phyloP scores from a whole-genome alignment of 2,888 invertebrate genomes.

The Ypsolopha scabrella region DNA sequence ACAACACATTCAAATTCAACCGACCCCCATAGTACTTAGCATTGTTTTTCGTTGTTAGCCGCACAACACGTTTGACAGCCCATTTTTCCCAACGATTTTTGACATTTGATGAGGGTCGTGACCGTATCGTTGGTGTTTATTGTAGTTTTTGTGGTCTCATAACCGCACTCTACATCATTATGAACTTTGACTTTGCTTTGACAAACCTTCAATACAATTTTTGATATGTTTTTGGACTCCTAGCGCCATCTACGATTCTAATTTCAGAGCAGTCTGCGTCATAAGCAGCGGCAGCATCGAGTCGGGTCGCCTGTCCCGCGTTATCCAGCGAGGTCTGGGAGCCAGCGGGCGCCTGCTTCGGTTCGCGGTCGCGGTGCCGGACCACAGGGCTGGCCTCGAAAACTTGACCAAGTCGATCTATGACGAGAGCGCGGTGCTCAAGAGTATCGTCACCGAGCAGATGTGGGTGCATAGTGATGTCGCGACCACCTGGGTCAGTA shows the following conservation, averaged over 20 bases:
- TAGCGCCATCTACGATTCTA: neutral
- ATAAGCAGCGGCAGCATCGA: slow-evolving; percentile 87
- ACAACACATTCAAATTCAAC: too few relatives aligned
- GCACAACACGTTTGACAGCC: too few relatives aligned
- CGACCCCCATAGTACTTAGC: too few relatives aligned
- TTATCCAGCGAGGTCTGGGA: slow-evolving; percentile 82
- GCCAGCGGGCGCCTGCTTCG: slow-evolving; percentile 78
- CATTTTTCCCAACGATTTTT: too few relatives aligned
- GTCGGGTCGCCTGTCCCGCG: slow-evolving; percentile 80
- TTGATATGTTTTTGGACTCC: too few relatives aligned
- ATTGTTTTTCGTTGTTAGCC: too few relatives aligned
- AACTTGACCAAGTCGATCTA: slow-evolving; percentile 62
- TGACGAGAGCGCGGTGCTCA: slow-evolving; percentile 44
- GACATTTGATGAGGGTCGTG: too few relatives aligned
- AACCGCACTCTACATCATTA: too few relatives aligned
- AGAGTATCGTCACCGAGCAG: slow-evolving; percentile 55
- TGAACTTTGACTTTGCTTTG: too few relatives aligned
- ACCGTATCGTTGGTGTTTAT: too few relatives aligned
- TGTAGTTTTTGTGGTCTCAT: too few relatives aligned
- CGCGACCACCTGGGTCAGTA: slow-evolving; percentile 47
- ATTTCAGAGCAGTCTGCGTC: slow-evolving; percentile 76
- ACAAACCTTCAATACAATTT: too few relatives aligned
- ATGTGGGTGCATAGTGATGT: slow-evolving; percentile 57
- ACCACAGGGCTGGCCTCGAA: slow-evolving; percentile 80
- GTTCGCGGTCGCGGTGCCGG: slow-evolving; percentile 78